Base-by-base conservation (phyloP, 2,888 invertebrate genomes). In the Apamea crenata region DNA sequence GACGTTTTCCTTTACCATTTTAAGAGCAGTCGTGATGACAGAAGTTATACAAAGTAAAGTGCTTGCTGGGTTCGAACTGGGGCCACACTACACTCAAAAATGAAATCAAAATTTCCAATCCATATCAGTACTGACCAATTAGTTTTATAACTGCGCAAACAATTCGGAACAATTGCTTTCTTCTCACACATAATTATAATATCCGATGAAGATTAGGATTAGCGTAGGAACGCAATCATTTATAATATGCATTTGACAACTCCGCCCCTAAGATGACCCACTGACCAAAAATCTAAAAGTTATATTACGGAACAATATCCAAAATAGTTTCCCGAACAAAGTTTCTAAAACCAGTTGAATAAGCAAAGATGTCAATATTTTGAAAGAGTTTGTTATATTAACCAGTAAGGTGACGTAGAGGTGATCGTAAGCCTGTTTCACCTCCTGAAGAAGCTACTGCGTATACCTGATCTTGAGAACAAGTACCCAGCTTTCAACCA, bases 91-190 rank as follows among this genome's bases (percentile, higher is more conserved):
- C 18, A 29, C 32, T 29, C 12, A 63, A 59, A 32, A 32, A 18
- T 12, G 5, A 32, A 65, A 12, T 21, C 32, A 32, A 47, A 29
- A 21, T 21, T 47, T 12, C 44, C 44, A 68, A 12, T 21, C 47
- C 14, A 29, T 21, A 47, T 21, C 25, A 50, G 18, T 21, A 69
- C 8, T 32, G 21, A 69, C 47, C 14, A 29, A 69, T 32, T 69
- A 14, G 47, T 40, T 29, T 40, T 40, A 5, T n/a, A 56, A 44
- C 8, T n/a, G 14, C 6, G 5, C 29, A 78, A 44, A 29, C n/a
- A 18, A 18, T 77, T 77, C 18, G 29, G 25, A 80, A 66, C n/a
- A 21, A 80, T 47, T 78, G 4, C 18, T 78, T 53, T 65, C 65
- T 32, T 40, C 18, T 29, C 12, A 50, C 10, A 36, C 50, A 36